Evolutionary conservation across 2,113 vertebrate species (phyloP).

Genomic region (Xiphophorus hellerii): DNA sequence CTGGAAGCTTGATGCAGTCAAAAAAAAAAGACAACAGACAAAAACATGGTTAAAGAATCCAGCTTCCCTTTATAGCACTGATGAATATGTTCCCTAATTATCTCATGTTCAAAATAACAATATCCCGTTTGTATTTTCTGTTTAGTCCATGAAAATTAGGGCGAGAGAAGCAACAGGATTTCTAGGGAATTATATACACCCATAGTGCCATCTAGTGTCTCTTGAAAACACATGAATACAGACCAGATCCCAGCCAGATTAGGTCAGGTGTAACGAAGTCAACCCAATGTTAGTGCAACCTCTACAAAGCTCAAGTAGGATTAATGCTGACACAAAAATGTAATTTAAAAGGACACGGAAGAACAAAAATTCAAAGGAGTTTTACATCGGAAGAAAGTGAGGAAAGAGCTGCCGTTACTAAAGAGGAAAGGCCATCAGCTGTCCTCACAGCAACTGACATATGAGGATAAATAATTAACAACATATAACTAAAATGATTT

Average conservation of each 20-base stretch:
- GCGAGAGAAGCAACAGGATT: conserved; percentile 13
- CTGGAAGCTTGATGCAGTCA: neutral
- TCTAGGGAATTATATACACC: conserved; percentile 54
- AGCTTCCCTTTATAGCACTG: neutral
- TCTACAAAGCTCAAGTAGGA: neutral
- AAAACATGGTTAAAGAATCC: neutral
- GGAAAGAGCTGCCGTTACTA: neutral
- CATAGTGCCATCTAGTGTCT: conserved; percentile 85
- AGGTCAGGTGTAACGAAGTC: neutral
- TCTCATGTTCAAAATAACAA: conserved; percentile 20
- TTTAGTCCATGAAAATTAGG: neutral
- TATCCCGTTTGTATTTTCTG: conserved; percentile 2
- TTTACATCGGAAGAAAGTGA: neutral
- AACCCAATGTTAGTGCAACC: neutral
- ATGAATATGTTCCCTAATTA: conserved; percentile 5
- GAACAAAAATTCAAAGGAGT: neutral
- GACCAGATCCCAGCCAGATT: conserved; percentile 6
- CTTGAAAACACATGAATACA: conserved; percentile 21
- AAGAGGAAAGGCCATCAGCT: neutral
- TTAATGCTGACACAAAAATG: neutral
- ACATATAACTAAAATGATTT: conserved; percentile 20
- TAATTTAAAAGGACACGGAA: neutral
- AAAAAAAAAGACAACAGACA: neutral
- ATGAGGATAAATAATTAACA: conserved; percentile 34
- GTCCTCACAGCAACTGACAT: neutral